Conservation (phyloP, 1,140 invertebrate species). For the Pristionchus pacificus region DNA sequence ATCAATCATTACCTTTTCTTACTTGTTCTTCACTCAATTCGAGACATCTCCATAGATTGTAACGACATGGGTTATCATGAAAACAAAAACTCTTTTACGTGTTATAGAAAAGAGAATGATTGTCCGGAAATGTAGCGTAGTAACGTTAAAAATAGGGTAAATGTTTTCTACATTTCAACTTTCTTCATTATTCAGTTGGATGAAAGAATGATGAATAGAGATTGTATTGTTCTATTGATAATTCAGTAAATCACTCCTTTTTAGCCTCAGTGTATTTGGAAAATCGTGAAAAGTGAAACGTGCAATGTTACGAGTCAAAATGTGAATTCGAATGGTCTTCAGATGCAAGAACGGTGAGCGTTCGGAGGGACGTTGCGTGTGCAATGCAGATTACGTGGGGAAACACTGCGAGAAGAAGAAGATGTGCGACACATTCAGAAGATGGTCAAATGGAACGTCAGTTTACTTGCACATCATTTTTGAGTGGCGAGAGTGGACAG, state of each 20-base stretch:
- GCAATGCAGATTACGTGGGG: conserved; percentile 38
- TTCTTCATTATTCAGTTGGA: not conserved
- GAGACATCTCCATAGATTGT: too few species aligned
- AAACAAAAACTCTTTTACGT: too few species aligned
- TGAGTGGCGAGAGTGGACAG: too few species aligned
- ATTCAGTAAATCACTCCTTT: not conserved
- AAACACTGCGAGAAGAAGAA: conserved; percentile 44
- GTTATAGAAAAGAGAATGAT: too few species aligned
- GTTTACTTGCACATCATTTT: not conserved
- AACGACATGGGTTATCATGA: too few species aligned
- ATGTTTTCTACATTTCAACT: too few species aligned
- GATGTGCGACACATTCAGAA: conserved; percentile 40
- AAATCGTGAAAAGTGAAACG: not conserved
- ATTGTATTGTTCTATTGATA: not conserved
- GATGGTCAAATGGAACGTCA: conserved; percentile 40
- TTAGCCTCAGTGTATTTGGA: not conserved
- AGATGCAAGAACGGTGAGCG: conserved; percentile 35
- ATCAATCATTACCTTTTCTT: too few species aligned
- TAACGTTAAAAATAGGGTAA: too few species aligned
- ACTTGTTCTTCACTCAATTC: too few species aligned
- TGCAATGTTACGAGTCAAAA: not conserved
- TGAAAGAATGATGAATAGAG: not conserved
- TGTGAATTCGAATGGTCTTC: conserved; percentile 13
- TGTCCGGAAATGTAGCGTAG: too few species aligned
- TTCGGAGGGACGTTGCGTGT: conserved; percentile 21